phyloP scores from a whole-genome alignment of 2,113 vertebrate genomes.

The Benitochromis conjunctus region DNA sequence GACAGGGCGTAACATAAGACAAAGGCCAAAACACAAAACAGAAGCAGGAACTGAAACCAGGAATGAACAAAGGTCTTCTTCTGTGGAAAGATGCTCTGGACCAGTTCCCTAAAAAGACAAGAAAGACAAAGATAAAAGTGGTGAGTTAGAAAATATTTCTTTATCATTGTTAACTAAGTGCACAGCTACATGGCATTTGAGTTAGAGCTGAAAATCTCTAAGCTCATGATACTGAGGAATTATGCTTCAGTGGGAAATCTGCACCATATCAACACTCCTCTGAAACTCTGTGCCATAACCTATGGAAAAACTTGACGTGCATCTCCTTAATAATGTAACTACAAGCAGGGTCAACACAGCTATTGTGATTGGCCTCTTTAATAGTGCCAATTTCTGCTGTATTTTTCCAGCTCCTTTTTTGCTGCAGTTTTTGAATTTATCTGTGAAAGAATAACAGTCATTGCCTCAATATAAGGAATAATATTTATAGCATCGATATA shows the following conservation, averaged over 20 bases:
- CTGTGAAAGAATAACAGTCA: neutral
- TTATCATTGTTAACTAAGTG: neutral
- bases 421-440: neutral
- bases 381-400: neutral
- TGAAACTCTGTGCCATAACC: fast-evolving
- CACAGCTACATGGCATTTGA: neutral
- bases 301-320: fast-evolving
- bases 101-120: neutral
- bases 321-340: neutral
- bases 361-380: neutral
- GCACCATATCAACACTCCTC: neutral
- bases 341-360: neutral
- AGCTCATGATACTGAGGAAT: neutral
- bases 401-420: neutral
- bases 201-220: neutral
- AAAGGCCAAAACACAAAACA: neutral
- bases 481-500: neutral
- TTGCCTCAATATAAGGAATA: neutral
- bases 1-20: neutral
- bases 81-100: fast-evolving
- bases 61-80: neutral
- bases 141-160: neutral
- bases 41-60: conserved; percentile 19
- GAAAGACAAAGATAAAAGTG: neutral
- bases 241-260: neutral